Evolutionary conservation across 30 jellyfish, hydroid and myxozoan species (phyloP).

Genomic region (Hydractinia echinata): DNA sequence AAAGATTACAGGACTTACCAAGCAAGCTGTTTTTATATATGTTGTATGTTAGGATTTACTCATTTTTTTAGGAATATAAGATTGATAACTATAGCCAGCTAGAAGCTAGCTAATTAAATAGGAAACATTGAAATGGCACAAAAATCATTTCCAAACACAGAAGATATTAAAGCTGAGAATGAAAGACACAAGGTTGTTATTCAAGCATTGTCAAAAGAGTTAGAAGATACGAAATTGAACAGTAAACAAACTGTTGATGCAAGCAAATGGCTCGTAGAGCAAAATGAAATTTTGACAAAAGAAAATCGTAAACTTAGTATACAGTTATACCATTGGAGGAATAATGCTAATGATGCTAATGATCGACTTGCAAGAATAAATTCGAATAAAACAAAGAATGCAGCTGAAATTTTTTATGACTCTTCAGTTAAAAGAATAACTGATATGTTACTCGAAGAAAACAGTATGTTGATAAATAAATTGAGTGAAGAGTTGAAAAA

Average conservation of each 20-base stretch:
- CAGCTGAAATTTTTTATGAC: conserved; percentile 11
- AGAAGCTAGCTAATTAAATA: no score
- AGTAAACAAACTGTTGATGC: neutral
- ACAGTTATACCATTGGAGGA: conserved; percentile 8
- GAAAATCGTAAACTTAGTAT: neutral
- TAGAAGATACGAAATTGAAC: neutral
- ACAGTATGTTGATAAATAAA: neutral
- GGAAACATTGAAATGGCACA: no score
- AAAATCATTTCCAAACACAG: no score
- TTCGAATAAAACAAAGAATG: neutral
- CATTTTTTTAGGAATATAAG: no score
- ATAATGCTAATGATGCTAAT: conserved; percentile 13
- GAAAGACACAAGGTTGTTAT: neutral
- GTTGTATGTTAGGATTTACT: no score
- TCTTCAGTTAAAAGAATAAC: neutral
- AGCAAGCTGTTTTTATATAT: no score
- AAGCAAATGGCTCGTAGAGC: neutral
- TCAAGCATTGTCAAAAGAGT: conserved; percentile 1
- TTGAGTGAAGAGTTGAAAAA: neutral
- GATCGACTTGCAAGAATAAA: conserved; percentile 4
- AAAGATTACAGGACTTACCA: no score
- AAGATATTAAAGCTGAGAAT: no score
- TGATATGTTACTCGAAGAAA: neutral
- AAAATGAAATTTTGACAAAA: neutral
- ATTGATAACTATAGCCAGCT: no score